Conservation (phyloP, 2,888 invertebrate genomes). For the Anodontia alba region DNA sequence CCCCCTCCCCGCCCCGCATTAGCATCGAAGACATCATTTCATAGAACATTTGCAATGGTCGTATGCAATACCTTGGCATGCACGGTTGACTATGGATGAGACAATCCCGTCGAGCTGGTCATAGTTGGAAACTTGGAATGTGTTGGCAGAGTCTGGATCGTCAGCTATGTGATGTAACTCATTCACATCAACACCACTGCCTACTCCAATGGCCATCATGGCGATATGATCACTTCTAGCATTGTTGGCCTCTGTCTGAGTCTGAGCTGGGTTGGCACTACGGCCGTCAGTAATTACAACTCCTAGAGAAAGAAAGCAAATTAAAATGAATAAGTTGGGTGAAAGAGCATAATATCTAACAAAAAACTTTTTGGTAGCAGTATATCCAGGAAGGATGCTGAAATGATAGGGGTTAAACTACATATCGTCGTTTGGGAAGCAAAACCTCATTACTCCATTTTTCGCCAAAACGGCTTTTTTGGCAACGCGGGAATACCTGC, state of each 20-base stretch:
- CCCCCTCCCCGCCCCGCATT: too few relatives aligned
- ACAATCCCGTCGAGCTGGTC: conserved; percentile 68
- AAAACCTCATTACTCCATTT: too few relatives aligned
- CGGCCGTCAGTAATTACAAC: conserved; percentile 75
- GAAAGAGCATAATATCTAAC: too few relatives aligned
- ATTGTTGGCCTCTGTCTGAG: conserved; percentile 63
- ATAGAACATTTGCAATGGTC: too few relatives aligned
- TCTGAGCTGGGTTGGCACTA: conserved; percentile 63
- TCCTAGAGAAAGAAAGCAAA: conserved; percentile 25
- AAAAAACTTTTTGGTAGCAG: too few relatives aligned
- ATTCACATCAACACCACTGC: conserved; percentile 68
- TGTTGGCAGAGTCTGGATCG: conserved; percentile 64
- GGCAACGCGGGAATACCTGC: too few relatives aligned
- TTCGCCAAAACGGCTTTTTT: too few relatives aligned
- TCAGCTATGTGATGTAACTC: conserved; percentile 74
- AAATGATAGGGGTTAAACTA: too few relatives aligned
- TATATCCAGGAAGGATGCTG: too few relatives aligned
- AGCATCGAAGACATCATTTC: too few relatives aligned
- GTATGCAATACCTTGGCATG: conserved; percentile 73
- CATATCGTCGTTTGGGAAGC: too few relatives aligned
- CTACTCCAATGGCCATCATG: conserved; percentile 72
- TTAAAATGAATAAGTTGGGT: neutral
- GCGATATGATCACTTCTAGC: conserved; percentile 65
- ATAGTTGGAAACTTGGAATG: conserved; percentile 69
- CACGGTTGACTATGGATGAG: conserved; percentile 64